Conservation (phyloP, 1,140 invertebrate species). For the Spodoptera litura region DNA sequence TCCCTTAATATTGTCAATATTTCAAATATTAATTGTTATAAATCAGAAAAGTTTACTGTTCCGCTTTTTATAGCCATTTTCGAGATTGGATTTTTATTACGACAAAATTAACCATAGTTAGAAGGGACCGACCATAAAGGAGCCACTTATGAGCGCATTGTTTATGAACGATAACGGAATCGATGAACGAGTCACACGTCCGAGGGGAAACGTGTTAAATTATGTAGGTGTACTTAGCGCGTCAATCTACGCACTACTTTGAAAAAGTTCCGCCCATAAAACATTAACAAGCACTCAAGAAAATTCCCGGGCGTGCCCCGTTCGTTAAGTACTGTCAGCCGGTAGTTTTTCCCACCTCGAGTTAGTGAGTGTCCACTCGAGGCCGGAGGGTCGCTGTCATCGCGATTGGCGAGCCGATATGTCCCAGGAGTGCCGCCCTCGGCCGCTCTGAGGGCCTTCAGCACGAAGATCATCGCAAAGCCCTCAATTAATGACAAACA, state of each 20-base stretch:
- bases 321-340: conserved; percentile 83
- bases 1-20: conserved; percentile 86
- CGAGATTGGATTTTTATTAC: conserved; percentile 71
- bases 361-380: conserved; percentile 66
- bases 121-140: not conserved
- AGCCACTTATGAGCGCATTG: conserved; percentile 41
- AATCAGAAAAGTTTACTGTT: conserved; percentile 79
- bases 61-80: conserved; percentile 68
- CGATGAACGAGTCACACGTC: conserved; percentile 56
- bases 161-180: conserved; percentile 55
- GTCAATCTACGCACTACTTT: conserved; percentile 81
- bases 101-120: conserved; percentile 63
- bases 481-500: conserved; percentile 84
- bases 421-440: conserved; percentile 80
- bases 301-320: conserved; percentile 77
- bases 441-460: conserved; percentile 62
- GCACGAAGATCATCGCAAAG: conserved; percentile 80
- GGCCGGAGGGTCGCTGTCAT: conserved; percentile 79
- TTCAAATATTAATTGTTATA: conserved; percentile 86
- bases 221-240: conserved; percentile 84
- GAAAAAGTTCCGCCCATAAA: conserved; percentile 85
- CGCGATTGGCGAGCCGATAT: conserved; percentile 83
- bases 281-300: conserved; percentile 86
- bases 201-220: conserved; percentile 79
- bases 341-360: conserved; percentile 84